Evolutionary conservation across 2,888 invertebrate genomes (phyloP).

Genomic region (Gerris lacustris): DNA sequence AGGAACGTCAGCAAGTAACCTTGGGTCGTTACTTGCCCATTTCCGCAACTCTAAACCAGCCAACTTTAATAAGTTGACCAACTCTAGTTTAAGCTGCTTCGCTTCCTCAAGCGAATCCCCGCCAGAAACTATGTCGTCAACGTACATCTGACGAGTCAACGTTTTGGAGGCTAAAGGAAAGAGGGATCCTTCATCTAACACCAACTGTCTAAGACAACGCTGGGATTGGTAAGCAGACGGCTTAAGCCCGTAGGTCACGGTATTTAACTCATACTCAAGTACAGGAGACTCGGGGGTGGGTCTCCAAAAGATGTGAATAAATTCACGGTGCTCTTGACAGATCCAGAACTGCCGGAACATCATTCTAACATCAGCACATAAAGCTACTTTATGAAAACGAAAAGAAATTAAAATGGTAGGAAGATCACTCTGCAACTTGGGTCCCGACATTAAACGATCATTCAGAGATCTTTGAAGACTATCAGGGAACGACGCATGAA

Average conservation of each 20-base stretch:
- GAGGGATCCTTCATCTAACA: constrained; percentile 19
- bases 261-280: constrained; percentile 34
- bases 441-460: constrained; percentile 27
- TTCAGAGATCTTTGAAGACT: constrained; percentile 18
- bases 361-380: background rate
- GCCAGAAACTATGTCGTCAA: constrained; percentile 14
- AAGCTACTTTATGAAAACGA: background rate
- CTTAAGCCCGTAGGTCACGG: constrained; percentile 19
- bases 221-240: constrained; percentile 32
- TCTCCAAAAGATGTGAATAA: constrained; percentile 36
- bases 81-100: constrained; percentile 5
- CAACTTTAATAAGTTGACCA: constrained; percentile 18
- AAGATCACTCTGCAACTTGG: constrained; percentile 31
- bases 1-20: constrained; percentile 8
- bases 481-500: constrained; percentile 17
- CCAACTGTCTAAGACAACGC: constrained; percentile 25
- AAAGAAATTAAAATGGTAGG: constrained; percentile 25
- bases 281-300: constrained; percentile 27
- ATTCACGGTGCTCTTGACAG: background rate
- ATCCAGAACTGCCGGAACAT: background rate
- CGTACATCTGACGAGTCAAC: background rate
- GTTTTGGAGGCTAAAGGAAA: constrained; percentile 24
- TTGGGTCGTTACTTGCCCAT: constrained; percentile 22
- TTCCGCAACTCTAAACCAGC: constrained; percentile 25
- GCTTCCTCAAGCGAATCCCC: constrained; percentile 9